Conservation (phyloP, 1,140 invertebrate species). For the Halictus rubicundus region DNA sequence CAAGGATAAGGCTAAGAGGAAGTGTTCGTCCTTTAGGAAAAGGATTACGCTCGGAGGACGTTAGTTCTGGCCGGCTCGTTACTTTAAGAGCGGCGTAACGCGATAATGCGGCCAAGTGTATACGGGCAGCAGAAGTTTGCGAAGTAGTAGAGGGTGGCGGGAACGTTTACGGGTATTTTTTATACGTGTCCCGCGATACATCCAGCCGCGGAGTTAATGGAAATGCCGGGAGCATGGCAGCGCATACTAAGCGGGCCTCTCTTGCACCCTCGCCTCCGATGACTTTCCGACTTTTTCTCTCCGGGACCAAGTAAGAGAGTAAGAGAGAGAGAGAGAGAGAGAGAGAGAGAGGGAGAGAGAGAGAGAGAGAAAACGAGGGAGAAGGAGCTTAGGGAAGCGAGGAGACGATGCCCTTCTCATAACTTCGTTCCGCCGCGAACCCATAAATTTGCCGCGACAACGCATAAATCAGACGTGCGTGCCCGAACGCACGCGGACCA, state of each 20-base stretch:
- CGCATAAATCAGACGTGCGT: constrained; percentile 65
- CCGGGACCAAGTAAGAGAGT: neutral
- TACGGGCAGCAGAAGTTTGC: neutral
- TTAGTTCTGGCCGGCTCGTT: constrained; percentile 2
- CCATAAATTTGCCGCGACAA: constrained; percentile 60
- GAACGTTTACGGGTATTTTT: constrained; percentile 19
- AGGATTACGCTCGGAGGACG: neutral
- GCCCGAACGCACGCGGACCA: constrained; percentile 37
- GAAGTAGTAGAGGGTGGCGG: neutral
- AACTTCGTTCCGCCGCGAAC: constrained; percentile 45
- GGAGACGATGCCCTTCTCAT: constrained; percentile 33
- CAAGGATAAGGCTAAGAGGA: too few relatives aligned
- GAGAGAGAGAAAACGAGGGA: neutral
- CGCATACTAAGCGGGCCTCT: constrained; percentile 39
- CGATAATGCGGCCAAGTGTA: constrained; percentile 12
- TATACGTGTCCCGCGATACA: constrained; percentile 33
- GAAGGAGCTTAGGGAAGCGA: too few relatives aligned
- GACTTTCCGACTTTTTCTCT: constrained; percentile 55
- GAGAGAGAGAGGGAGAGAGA: neutral
- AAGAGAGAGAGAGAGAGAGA: too few relatives aligned
- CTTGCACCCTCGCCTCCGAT: neutral
- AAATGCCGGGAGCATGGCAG: constrained; percentile 41
- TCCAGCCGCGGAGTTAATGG: constrained; percentile 33
- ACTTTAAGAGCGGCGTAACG: constrained; percentile 2
- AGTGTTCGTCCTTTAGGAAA: neutral